A percentile compares a stretch with the other conserved stretches of the same genome.
Evolutionary conservation across 1,140 invertebrate genomes (phyloP).

Genomic region (Zaprionus nigranus): DNA sequence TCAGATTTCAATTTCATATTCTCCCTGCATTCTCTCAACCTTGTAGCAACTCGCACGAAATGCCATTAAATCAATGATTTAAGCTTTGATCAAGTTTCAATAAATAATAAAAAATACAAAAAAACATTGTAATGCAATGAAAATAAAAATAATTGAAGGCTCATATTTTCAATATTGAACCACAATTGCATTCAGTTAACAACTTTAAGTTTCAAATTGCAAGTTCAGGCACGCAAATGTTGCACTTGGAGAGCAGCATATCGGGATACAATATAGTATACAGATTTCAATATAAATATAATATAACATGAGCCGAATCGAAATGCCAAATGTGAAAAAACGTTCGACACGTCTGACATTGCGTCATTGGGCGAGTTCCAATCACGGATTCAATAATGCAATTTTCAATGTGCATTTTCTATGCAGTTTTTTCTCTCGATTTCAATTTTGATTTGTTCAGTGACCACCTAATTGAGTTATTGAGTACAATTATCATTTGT

Average conservation of each 20-base stretch:
- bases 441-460: conserved; percentile 4
- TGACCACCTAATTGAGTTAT: conserved; percentile 8
- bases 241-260: conserved; percentile 31
- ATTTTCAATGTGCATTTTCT: conserved; percentile 31
- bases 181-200: conserved; percentile 34
- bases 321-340: conserved; percentile 30
- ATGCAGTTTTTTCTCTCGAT: neutral
- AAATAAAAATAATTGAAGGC: conserved; percentile 18
- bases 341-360: conserved; percentile 11
- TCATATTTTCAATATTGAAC: conserved; percentile 18
- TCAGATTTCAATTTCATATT: neutral
- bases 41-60: conserved; percentile 34
- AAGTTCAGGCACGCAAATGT: conserved; percentile 31
- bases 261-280: conserved; percentile 4
- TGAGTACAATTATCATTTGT: conserved; percentile 3
- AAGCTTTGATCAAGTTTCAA: conserved; percentile 56
- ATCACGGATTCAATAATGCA: conserved; percentile 31
- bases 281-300: conserved; percentile 1
- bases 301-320: conserved; percentile 17
- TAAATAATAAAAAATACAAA: conserved; percentile 10
- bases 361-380: conserved; percentile 26
- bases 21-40: conserved; percentile 8
- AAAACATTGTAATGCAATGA: neutral
- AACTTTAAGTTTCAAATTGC: conserved; percentile 37
- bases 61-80: conserved; percentile 40